A percentile compares a stretch with the other conserved stretches of the same genome.
These are phyloP conservation scores for Vidua chalybeata DNA, from an alignment of 2,113 vertebrate genomes.

Conservation along the genomic window DNA sequence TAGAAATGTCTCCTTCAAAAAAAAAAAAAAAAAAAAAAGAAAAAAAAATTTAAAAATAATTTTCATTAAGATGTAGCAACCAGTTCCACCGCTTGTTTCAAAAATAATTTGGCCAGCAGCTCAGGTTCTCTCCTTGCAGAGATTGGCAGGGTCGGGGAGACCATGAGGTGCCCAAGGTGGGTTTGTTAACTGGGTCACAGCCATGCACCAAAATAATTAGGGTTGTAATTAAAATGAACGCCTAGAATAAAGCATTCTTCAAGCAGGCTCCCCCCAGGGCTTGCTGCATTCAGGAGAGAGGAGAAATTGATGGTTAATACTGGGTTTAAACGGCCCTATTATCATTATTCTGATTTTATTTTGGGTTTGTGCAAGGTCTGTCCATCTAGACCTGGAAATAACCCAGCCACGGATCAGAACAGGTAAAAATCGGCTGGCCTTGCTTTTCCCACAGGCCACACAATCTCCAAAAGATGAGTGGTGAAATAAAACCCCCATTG, in stretches of 20 bases:
- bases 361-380: background rate
- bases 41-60: background rate
- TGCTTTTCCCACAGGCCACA: background rate
- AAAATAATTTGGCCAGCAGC: slow-evolving; percentile 32
- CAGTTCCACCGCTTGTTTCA: slow-evolving; percentile 56
- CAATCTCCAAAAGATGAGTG: background rate
- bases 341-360: slow-evolving; percentile 9
- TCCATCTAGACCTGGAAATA: background rate
- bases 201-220: slow-evolving; percentile 6
- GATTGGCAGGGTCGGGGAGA: slow-evolving; percentile 5
- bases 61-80: slow-evolving; percentile 71
- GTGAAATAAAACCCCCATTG: background rate
- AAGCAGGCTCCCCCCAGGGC: background rate
- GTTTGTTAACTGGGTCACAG: slow-evolving; percentile 63
- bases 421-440: background rate
- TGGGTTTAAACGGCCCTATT: background rate
- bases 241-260: slow-evolving; percentile 53
- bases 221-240: slow-evolving; percentile 38
- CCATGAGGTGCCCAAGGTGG: background rate
- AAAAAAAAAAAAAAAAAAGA: background rate
- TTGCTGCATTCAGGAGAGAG: background rate
- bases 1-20: background rate
- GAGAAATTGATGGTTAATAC: background rate
- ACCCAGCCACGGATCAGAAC: background rate
- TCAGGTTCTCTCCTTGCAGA: slow-evolving; percentile 16